phyloP scores from a whole-genome alignment of 2,113 vertebrate genomes.

The Antechinus flavipes region DNA sequence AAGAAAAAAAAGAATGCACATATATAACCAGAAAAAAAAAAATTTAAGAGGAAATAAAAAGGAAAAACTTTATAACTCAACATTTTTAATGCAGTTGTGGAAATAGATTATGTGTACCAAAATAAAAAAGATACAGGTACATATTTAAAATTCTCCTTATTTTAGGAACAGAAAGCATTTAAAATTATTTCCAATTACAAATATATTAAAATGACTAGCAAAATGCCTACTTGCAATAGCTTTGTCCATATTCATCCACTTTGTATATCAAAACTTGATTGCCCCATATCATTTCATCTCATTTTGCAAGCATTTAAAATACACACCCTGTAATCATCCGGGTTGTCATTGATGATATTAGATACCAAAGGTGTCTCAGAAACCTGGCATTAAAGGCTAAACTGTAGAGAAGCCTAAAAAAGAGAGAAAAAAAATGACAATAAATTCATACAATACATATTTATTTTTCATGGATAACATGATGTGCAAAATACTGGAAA shows the following conservation, averaged over 20 bases:
- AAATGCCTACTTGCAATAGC: background rate
- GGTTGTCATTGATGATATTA: conserved; percentile 98
- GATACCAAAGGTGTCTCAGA: conserved; percentile 96
- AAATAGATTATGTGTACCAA: background rate
- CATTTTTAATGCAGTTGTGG: background rate
- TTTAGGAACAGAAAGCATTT: background rate
- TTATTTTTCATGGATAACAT: background rate
- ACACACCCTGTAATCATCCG: conserved; percentile 99
- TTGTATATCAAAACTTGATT: background rate
- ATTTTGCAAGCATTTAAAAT: background rate
- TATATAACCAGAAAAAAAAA: too few species aligned
- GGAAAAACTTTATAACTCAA: background rate
- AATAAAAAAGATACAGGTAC: background rate
- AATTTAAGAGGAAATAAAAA: background rate
- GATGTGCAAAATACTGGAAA: background rate
- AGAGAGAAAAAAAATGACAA: conserved; percentile 45
- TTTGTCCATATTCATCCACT: background rate
- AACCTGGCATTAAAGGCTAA: conserved; percentile 98
- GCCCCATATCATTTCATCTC: conserved; percentile 21
- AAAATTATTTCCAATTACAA: background rate
- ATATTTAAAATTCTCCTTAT: background rate
- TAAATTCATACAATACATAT: background rate
- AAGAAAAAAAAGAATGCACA: too few species aligned
- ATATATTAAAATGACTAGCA: background rate
- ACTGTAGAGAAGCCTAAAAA: conserved; percentile 96